These are phyloP conservation scores for Hedya salicella DNA, from an alignment of 2,888 invertebrate genomes.

Conservation along the genomic window DNA sequence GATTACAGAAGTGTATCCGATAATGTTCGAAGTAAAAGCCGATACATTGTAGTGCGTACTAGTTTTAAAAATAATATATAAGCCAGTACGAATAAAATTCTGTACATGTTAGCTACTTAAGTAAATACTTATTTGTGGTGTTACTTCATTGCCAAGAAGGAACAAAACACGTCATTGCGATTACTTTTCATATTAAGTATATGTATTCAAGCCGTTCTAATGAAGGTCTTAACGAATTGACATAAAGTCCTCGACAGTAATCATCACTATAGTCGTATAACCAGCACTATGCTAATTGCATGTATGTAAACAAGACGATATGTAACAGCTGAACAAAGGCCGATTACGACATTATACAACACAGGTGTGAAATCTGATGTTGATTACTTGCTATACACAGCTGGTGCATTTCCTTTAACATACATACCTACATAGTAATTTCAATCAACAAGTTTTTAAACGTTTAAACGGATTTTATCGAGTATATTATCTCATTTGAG, in stretches of 20 bases:
- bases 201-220: background rate
- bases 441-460: background rate
- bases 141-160: background rate
- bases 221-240: background rate
- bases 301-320: slow-evolving; percentile 22
- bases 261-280: slow-evolving; percentile 12
- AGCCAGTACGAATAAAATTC: too few species aligned
- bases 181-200: background rate
- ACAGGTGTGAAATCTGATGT: slow-evolving; percentile 17
- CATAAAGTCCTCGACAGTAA: background rate
- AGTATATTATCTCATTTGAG: too few species aligned
- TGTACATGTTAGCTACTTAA: too few species aligned
- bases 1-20: too few species aligned
- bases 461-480: background rate
- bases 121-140: too few species aligned
- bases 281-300: slow-evolving; percentile 16
- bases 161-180: background rate
- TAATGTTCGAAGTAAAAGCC: too few species aligned
- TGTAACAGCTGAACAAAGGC: slow-evolving; percentile 15
- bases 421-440: background rate
- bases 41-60: too few species aligned
- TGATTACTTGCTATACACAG: slow-evolving; percentile 11
- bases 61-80: too few species aligned
- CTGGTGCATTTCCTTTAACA: slow-evolving; percentile 18
- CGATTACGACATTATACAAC: slow-evolving; percentile 8